Percentiles rank a stretch among this genome's conserved stretches.
phyloP scores from a whole-genome alignment of 2,113 vertebrate genomes.

The Arenaria interpres region DNA sequence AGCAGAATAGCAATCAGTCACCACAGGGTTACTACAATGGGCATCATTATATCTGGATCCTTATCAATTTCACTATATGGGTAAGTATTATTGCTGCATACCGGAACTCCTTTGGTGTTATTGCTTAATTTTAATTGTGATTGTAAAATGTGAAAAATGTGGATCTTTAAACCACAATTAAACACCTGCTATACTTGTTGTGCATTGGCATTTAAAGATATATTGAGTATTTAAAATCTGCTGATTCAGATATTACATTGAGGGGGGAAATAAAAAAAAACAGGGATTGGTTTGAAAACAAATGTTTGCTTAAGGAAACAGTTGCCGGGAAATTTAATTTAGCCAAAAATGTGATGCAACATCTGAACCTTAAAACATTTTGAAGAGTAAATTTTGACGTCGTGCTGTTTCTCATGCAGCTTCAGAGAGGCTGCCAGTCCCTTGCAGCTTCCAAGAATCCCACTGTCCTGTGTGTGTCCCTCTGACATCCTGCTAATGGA shows the following conservation, averaged over 20 bases:
- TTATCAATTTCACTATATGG: constrained; percentile 89
- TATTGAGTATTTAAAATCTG: constrained; percentile 87
- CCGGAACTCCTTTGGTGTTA: constrained; percentile 86
- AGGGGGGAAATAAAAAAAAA: constrained; percentile 44
- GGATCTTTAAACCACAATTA: constrained; percentile 89
- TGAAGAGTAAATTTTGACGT: constrained; percentile 17
- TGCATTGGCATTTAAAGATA: constrained; percentile 85
- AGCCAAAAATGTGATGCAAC: constrained; percentile 58
- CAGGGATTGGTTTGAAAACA: constrained; percentile 64
- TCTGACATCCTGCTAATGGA: constrained; percentile 80
- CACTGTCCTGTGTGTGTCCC: constrained; percentile 70
- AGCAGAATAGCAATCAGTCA: constrained; percentile 90
- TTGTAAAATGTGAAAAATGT: constrained; percentile 88
- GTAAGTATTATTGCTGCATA: constrained; percentile 85
- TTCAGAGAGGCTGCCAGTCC: constrained; percentile 60
- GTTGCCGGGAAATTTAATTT: constrained; percentile 71
- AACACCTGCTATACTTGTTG: constrained; percentile 88
- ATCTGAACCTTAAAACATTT: constrained; percentile 51
- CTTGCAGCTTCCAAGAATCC: constrained; percentile 64
- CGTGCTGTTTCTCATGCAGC: constrained; percentile 27
- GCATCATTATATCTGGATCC: constrained; percentile 85
- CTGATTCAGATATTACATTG: constrained; percentile 83
- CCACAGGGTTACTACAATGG: constrained; percentile 89
- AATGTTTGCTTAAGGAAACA: constrained; percentile 69
- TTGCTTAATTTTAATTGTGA: constrained; percentile 91